Percentiles rank a stretch among this genome's conserved stretches.
Conservation (phyloP, 2,797 vertebrate genomes). For the Xiphorhynchus erythropygius region DNA sequence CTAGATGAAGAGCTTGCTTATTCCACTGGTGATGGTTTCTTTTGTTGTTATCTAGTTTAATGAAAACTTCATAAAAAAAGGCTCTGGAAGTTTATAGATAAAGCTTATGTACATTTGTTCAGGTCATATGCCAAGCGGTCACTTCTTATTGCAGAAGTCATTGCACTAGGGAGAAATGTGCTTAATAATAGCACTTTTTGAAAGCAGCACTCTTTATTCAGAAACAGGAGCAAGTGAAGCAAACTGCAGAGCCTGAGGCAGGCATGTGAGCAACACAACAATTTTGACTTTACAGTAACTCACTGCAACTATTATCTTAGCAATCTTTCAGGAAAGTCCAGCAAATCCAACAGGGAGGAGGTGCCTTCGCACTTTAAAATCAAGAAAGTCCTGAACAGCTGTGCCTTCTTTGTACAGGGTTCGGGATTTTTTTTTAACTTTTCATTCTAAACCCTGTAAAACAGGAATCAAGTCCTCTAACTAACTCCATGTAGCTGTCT, state of each 20-base stretch:
- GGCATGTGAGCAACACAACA: background rate
- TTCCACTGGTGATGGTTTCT: conserved; percentile 17
- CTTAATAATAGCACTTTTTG: background rate
- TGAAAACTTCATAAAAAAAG: conserved; percentile 35
- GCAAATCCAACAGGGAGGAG: background rate
- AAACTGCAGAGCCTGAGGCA: background rate
- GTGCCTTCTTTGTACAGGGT: background rate
- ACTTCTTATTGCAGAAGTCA: background rate
- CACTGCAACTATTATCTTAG: background rate
- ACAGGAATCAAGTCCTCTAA: background rate
- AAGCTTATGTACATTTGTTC: conserved; percentile 27
- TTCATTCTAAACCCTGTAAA: background rate
- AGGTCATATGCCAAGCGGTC: background rate
- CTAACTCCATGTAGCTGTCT: background rate
- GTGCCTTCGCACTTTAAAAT: background rate
- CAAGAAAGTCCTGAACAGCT: background rate
- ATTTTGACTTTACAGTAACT: background rate
- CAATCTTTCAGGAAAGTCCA: background rate
- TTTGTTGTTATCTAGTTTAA: conserved; percentile 47
- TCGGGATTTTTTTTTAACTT: background rate
- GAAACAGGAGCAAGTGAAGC: conserved; percentile 12
- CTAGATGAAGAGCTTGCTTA: conserved; percentile 47
- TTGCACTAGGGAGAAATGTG: background rate
- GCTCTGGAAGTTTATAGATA: conserved; percentile 20
- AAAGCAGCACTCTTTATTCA: background rate